These are phyloP conservation scores for Barbus barbus DNA, from an alignment of 2,113 vertebrate genomes.

Conservation along the genomic window DNA sequence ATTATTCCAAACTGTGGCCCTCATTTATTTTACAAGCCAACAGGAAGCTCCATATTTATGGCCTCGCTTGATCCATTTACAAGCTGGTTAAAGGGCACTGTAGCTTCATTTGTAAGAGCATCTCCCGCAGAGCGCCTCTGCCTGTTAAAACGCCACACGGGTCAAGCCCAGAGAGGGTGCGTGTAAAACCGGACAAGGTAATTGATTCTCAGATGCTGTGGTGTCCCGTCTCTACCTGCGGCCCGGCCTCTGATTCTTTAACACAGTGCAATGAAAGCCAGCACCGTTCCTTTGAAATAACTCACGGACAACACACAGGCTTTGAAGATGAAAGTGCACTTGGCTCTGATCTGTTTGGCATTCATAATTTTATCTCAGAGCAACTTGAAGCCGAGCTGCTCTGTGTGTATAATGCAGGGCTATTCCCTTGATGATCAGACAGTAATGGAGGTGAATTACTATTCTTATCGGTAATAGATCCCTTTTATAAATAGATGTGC, in stretches of 20 bases:
- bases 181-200: conserved; percentile 33
- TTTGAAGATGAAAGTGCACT: conserved; percentile 50
- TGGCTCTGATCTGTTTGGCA: conserved; percentile 44
- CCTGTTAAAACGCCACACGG: conserved; percentile 63
- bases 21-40: conserved; percentile 69
- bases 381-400: background rate
- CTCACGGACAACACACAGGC: background rate
- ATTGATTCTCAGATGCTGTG: conserved; percentile 55
- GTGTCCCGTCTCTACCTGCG: background rate
- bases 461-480: background rate
- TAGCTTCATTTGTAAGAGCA: conserved; percentile 53
- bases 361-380: conserved; percentile 31
- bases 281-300: conserved; percentile 46
- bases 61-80: conserved; percentile 73
- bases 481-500: background rate
- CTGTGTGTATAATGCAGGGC: background rate
- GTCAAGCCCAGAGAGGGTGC: conserved; percentile 38
- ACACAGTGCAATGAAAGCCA: conserved; percentile 39
- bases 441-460: background rate
- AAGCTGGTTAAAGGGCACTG: conserved; percentile 64
- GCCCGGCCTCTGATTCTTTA: conserved; percentile 25
- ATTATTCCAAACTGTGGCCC: conserved; percentile 49
- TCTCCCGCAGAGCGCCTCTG: conserved; percentile 63
- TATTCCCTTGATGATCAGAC: conserved; percentile 15
- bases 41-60: conserved; percentile 76